Base-by-base conservation (phyloP, 2,797 vertebrate species). In the Esox masquinongy region DNA sequence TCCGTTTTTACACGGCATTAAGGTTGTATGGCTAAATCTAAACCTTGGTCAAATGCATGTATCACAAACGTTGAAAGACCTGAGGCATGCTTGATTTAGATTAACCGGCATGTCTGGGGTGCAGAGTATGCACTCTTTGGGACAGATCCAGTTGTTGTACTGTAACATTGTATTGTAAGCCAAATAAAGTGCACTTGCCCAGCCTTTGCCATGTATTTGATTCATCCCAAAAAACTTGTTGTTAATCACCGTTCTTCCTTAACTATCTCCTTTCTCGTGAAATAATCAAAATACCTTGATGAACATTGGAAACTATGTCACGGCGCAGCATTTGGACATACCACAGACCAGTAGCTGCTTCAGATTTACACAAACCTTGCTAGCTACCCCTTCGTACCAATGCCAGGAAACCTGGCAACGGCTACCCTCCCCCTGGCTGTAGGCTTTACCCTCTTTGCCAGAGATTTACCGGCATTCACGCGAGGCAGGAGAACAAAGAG, bases 391-490 rank as follows among this genome's bases (percentile, higher is more conserved):
- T 75, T 75, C 87, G 89, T 90, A 90, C 85, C 84, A 85, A 68
- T 74, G 82, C 77, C 73, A 72, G 78, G 70, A 77, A 89, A 74
- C 89, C 89, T 89, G 86, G 89, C 87, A 91, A 90, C 89, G 39
- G 24, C 75, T 66, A 79, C 79, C 74, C 16, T 79, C 74, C 80
- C 74, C 74, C 75, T 75, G 72, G 77, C 72, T 61, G 63, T 70
- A 70, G 76, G 81, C 78, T 82, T 76, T 6, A 69, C 56, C 64
- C 31, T 75, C n/a, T 64, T 73, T 78, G 74, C 78, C 73, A 79
- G 89, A 88, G 89, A 88, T 89, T 89, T 86, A 89, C 83, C 77
- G 74, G 14, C 68, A 49, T 29, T 87, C 84, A 88, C 82, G 80
- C 79, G 80, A 85, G 68, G 76, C 51, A 75, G 74, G 77, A 87